Evolutionary conservation across 2,797 vertebrate genomes (phyloP).

Genomic region (Sebastes ruberrimus): DNA sequence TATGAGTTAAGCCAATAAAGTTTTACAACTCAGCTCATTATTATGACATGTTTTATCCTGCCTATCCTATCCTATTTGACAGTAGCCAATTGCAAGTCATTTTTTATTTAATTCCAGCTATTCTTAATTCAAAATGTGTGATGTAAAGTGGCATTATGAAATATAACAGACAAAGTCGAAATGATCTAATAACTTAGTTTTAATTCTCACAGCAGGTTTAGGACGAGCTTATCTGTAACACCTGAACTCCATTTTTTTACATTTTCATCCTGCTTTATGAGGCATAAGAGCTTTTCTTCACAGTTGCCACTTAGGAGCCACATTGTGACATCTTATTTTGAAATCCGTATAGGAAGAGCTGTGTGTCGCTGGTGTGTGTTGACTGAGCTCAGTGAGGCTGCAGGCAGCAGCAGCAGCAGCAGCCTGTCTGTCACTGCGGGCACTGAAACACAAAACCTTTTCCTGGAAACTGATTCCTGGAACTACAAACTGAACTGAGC

Average conservation of each 20-base stretch:
- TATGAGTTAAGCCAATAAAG: too few relatives aligned
- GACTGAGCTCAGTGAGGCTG: background rate
- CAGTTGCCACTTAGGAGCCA: background rate
- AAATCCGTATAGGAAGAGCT: background rate
- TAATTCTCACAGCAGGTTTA: background rate
- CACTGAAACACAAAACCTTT: constrained; percentile 72
- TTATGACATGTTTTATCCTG: background rate
- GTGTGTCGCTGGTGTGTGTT: background rate
- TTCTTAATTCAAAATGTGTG: background rate
- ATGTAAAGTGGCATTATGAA: background rate
- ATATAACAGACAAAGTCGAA: background rate
- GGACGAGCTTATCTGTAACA: background rate
- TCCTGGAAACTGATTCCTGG: constrained; percentile 77
- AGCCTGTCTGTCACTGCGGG: constrained; percentile 40
- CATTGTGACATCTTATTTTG: constrained; percentile 10
- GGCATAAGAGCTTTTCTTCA: background rate
- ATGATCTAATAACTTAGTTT: background rate
- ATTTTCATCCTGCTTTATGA: rapidly evolving
- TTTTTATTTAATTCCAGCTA: background rate
- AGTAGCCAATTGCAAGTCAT: background rate
- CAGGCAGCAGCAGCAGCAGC: background rate
- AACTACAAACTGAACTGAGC: constrained; percentile 59
- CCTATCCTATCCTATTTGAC: too few relatives aligned
- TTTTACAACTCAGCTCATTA: background rate
- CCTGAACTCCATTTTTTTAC: background rate